Conservation (phyloP, 2,113 vertebrate species). For the Seriola aureovittata region DNA sequence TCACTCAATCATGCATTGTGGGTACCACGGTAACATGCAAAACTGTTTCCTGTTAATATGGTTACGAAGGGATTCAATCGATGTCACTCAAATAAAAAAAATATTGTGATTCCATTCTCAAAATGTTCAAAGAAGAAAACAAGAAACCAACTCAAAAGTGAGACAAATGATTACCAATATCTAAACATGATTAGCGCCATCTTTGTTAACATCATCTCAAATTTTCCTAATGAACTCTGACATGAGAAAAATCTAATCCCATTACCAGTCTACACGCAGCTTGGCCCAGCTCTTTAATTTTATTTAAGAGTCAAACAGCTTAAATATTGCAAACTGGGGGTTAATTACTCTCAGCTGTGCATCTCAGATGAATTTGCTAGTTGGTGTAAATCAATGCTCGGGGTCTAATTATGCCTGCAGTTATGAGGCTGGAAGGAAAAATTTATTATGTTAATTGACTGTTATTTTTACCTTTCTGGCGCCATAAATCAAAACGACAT, state of each 20-base stretch:
- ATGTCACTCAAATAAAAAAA: neutral
- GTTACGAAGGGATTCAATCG: neutral
- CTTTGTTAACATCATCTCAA: neutral
- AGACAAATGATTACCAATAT: constrained; percentile 6
- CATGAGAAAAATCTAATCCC: neutral
- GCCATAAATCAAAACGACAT: constrained; percentile 67
- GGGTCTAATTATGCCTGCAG: constrained; percentile 68
- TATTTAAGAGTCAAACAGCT: constrained; percentile 32
- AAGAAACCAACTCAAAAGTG: neutral
- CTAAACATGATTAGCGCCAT: neutral
- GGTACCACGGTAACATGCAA: neutral
- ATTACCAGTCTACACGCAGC: neutral
- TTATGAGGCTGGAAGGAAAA: constrained; percentile 45
- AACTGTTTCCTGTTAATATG: neutral
- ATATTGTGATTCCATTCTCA: neutral
- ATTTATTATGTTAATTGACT: constrained; percentile 46
- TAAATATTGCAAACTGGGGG: constrained; percentile 49
- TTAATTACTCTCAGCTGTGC: constrained; percentile 66
- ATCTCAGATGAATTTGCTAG: constrained; percentile 49
- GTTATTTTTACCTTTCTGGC: constrained; percentile 57
- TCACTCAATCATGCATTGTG: constrained; percentile 14
- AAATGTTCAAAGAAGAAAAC: neutral
- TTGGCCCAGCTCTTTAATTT: constrained; percentile 7
- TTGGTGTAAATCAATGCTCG: constrained; percentile 65
- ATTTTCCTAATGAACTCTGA: neutral